Conservation (phyloP, 2,888 invertebrate species). For the Nomada ruficornis region DNA sequence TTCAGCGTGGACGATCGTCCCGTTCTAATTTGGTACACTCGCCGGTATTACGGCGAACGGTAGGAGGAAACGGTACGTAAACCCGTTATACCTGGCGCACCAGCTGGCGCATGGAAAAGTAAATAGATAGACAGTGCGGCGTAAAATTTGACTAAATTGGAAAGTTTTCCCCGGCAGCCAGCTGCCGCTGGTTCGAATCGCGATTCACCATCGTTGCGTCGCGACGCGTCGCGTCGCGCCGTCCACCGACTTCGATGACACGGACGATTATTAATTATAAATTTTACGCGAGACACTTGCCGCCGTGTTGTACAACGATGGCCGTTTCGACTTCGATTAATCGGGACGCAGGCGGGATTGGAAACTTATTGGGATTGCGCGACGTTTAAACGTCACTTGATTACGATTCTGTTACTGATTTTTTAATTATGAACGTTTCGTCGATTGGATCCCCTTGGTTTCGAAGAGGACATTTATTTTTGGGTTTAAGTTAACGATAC, state of each 20-base stretch:
- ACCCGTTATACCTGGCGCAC: slow-evolving; percentile 55
- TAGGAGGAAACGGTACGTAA: slow-evolving; percentile 51
- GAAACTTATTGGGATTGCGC: neutral
- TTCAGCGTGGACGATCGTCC: slow-evolving; percentile 59
- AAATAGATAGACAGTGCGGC: slow-evolving; percentile 65
- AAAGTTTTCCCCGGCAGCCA: slow-evolving; percentile 54
- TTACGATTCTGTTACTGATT: no score
- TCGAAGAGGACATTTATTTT: no score
- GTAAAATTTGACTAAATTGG: slow-evolving; percentile 69
- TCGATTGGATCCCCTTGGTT: no score
- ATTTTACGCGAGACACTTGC: slow-evolving; percentile 6
- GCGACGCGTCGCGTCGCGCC: neutral
- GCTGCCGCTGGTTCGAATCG: slow-evolving; percentile 40
- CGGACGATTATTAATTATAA: slow-evolving; percentile 41
- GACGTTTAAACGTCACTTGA: no score
- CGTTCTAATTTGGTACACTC: slow-evolving; percentile 66
- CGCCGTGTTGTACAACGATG: neutral
- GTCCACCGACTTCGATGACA: slow-evolving; percentile 4
- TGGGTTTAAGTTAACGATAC: no score
- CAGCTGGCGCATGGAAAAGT: slow-evolving; percentile 67
- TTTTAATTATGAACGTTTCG: no score
- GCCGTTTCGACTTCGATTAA: neutral
- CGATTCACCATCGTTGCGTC: neutral
- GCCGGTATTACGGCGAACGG: slow-evolving; percentile 42
- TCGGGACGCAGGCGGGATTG: neutral